A percentile compares a stretch with the other conserved stretches of the same genome.
phyloP scores from a whole-genome alignment of 2,113 vertebrate genomes.

The Coracopsis vasa region DNA sequence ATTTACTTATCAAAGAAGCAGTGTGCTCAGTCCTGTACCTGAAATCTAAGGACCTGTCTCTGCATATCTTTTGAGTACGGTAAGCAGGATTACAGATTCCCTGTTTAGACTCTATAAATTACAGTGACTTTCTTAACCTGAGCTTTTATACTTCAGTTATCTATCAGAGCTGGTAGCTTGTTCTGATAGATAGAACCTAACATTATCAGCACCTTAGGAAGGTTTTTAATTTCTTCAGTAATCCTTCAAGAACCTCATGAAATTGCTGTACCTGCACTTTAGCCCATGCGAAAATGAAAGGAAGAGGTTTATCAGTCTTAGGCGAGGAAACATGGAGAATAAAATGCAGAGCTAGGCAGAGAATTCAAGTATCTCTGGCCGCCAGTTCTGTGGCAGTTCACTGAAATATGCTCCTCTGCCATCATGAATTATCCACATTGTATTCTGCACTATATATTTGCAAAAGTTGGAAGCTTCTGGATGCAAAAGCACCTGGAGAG shows the following conservation, averaged over 20 bases:
- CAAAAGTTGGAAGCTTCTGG: background rate
- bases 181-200: background rate
- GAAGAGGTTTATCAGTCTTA: background rate
- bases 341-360: background rate
- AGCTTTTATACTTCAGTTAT: background rate
- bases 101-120: background rate
- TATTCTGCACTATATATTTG: background rate
- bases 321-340: background rate
- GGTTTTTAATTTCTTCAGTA: slow-evolving; percentile 15
- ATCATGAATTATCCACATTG: background rate
- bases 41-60: background rate
- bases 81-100: background rate
- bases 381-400: background rate
- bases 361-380: background rate
- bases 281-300: background rate
- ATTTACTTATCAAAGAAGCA: background rate
- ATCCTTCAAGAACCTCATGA: background rate
- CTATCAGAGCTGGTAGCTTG: background rate
- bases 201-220: background rate
- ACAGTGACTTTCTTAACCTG: background rate
- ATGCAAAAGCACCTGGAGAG: background rate
- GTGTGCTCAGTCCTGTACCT: background rate
- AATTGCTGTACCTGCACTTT: slow-evolving; percentile 14
- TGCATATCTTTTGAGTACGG: background rate
- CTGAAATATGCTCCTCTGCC: background rate